Base-by-base conservation (phyloP, 2,888 invertebrate species). In the Ectemnius lituratus region DNA sequence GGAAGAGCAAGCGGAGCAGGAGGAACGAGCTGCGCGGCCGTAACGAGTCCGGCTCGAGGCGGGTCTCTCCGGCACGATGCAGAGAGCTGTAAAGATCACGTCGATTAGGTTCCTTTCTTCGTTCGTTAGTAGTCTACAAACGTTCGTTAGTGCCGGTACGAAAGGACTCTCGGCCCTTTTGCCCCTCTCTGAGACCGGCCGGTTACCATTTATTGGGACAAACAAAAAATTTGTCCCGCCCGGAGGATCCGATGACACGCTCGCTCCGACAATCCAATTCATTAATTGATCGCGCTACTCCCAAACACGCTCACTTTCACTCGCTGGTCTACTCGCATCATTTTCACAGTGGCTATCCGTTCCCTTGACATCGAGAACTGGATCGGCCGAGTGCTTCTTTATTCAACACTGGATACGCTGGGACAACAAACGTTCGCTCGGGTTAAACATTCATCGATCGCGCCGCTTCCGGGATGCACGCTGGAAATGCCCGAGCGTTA, bases 41-140 rank as follows among this genome's bases (percentile, higher is more conserved):
- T 62, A 75, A 76, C 58, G 70, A 76, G 69, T 64, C 20, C 63
- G 11, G 47, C 64, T 27, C 23, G 52, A 47, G 62, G 23, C 62
- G 59, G 37, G 46, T 61, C 37, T 37, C 37, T 37, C 5, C 37
- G 18, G 57, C 73, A 14, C 14, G 62, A 73, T 69, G 49, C 65
- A 16, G 65, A 66, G 71, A 62, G 56, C 57, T 56, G 78, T 71
- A 72, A 77, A 79, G 78, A 79, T 79, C 72, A 65, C 66, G 72
- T 78, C 75, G 78, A 79, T 75, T 79, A 78, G 78, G 67, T 67
- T 70, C 75, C 72, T 73, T 78, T 79, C 79, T 78, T 67, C 75
- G 70, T 78, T 78, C 78, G 75, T 78, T 79, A 78, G 78, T 73
- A 76, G 69, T 75, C 67, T 59, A 78, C 78, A 78, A 79, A 73